Conservation (phyloP, 2,113 vertebrate species). For the Hiodon alosoides region DNA sequence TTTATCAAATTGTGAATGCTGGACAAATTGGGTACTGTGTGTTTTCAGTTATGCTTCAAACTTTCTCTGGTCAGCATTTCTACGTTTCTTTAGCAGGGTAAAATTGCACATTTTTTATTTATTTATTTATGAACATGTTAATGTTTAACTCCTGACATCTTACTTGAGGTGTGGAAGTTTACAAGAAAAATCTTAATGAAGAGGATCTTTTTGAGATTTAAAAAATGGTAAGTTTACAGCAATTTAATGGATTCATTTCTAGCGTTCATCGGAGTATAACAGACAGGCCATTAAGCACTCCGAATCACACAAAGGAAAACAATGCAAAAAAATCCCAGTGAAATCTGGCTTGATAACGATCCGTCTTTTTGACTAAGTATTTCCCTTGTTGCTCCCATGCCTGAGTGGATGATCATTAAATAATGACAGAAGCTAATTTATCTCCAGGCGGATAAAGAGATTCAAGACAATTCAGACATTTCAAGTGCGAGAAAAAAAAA, state of each 20-base stretch:
- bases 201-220: too few species aligned
- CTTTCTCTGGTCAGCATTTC: neutral
- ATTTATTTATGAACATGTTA: too few species aligned
- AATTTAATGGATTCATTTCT: neutral
- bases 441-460: conserved; percentile 35
- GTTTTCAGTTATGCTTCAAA: neutral
- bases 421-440: conserved; percentile 47
- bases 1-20: neutral
- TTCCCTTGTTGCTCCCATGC: conserved; percentile 51
- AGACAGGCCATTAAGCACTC: conserved; percentile 22
- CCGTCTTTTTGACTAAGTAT: conserved; percentile 53
- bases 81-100: neutral
- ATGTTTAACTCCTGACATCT: too few species aligned
- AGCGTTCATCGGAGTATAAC: neutral
- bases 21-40: neutral
- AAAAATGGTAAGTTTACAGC: too few species aligned
- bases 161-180: too few species aligned
- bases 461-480: conserved; percentile 37
- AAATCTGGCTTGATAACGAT: conserved; percentile 27
- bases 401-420: conserved; percentile 57
- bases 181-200: too few species aligned
- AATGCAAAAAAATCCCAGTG: conserved; percentile 26
- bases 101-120: too few species aligned
- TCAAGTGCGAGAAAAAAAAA: too few species aligned
- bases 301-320: conserved; percentile 28